Evolutionary conservation across 1,140 invertebrate genomes (phyloP).

Genomic region (Drosophila eugracilis): DNA sequence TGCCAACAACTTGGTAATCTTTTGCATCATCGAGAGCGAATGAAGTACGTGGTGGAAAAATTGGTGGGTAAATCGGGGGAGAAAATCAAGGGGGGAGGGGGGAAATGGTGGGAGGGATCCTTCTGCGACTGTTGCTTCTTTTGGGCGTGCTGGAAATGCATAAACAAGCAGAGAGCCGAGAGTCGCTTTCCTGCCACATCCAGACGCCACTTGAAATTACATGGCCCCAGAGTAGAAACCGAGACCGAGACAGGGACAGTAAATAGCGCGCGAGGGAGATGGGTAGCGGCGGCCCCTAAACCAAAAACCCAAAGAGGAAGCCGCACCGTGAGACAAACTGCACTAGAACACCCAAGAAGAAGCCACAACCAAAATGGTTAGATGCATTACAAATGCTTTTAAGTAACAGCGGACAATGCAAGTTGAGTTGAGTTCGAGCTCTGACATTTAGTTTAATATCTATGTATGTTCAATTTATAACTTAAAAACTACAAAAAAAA

Average conservation of each 20-base stretch:
- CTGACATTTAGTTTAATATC: too few species aligned
- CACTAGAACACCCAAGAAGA: not conserved
- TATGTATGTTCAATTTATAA: too few species aligned
- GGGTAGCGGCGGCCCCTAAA: not conserved
- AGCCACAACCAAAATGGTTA: conserved; percentile 5
- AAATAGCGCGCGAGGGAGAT: conserved; percentile 5
- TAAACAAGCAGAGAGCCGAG: conserved; percentile 63
- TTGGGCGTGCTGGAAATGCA: conserved; percentile 58
- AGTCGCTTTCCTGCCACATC: conserved; percentile 40
- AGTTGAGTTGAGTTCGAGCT: too few species aligned
- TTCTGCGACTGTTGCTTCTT: conserved; percentile 64
- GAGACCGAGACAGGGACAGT: conserved; percentile 4
- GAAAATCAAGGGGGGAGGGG: not conserved
- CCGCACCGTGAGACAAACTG: conserved; percentile 18
- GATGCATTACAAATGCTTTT: not conserved
- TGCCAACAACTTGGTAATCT: conserved; percentile 77
- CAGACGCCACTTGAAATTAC: conserved; percentile 55
- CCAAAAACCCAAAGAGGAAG: conserved; percentile 14
- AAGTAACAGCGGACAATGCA: not conserved
- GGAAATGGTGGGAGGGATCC: not conserved
- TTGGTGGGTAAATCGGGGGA: not conserved
- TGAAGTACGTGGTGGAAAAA: conserved; percentile 62
- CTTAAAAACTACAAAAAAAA: too few species aligned
- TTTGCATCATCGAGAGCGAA: conserved; percentile 78
- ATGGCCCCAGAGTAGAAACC: conserved; percentile 17